Evolutionary conservation across 2,888 invertebrate species (phyloP), one percentile per base, ranked within the genome.

Genomic region (Harpalus rufipes): DNA sequence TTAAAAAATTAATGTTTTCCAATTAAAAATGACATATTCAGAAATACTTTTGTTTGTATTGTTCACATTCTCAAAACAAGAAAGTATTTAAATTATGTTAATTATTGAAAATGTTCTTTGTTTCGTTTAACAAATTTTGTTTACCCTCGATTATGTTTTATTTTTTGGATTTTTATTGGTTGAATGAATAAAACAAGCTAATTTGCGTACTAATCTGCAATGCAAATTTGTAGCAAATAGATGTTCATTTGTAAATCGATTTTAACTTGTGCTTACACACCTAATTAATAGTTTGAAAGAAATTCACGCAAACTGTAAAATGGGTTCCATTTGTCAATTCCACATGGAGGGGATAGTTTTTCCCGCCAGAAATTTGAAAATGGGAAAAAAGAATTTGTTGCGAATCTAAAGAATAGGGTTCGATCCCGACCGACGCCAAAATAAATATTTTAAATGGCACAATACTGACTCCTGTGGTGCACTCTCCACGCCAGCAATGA

Each of bases 141-240:
- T 68, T 39, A 39, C 63, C 21, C 12, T 32, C 68, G 32, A 32
- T 68, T 65, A n/a, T 65, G 65, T 65, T 68, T 68, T 68, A 68
- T 68, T 68, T 68, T 68, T 68, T 68, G 39, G 32, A 39, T 32
- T 39, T 25, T 39, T 39, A 68, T 68, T 68, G 68, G 68, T 14
- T 68, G 14, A 32, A 32, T 68, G 68, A 68, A 32, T 68, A 39
- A 68, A 68, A 68, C 68, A 68, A 68, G 39, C 68, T 68, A 68
- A 68, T 68, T 68, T 68, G 39, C 39, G 68, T 68, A 18, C 32
- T 14, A 6, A 68, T 68, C 39, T 68, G 68, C 68, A 68, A 39
- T 68, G 68, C 68, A 68, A 68, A 68, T 68, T 68, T 68, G 25
- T 32, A 68, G 68, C n/a, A 68, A 68, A 68, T 68, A 68, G 68